Conservation (phyloP, 2,888 invertebrate species). For the Dinocampus coccinellae region DNA sequence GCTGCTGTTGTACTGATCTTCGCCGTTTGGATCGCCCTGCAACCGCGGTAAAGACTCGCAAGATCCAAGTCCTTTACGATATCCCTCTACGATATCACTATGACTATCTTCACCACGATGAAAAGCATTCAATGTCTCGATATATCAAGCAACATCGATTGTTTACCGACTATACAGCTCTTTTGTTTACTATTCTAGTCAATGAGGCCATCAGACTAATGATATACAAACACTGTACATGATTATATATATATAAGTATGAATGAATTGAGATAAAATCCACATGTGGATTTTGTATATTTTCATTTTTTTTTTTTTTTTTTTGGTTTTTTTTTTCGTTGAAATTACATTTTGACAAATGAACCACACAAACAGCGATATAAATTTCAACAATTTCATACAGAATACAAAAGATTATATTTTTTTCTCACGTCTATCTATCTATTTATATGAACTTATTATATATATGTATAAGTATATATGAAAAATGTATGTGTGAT, state of each 20-base stretch:
- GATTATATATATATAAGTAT: too few species aligned
- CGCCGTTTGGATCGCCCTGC: slow-evolving; percentile 11
- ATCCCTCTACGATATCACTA: slow-evolving; percentile 15
- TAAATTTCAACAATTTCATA: too few species aligned
- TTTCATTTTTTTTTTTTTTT: too few species aligned
- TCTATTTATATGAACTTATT: too few species aligned
- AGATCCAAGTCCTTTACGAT: slow-evolving; percentile 18
- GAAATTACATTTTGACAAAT: too few species aligned
- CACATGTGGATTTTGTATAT: too few species aligned
- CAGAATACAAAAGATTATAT: too few species aligned
- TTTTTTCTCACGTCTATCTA: too few species aligned
- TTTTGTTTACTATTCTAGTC: not conserved
- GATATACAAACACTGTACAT: not conserved
- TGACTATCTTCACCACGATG: slow-evolving; percentile 11
- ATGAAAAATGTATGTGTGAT: not conserved
- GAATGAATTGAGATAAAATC: too few species aligned
- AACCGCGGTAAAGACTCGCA: slow-evolving; percentile 6
- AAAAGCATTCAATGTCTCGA: slow-evolving; percentile 6
- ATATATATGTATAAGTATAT: too few species aligned
- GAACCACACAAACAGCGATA: too few species aligned
- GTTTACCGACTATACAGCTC: not conserved
- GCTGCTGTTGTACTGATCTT: slow-evolving; percentile 30
- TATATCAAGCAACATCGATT: slow-evolving; percentile 7
- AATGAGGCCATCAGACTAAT: not conserved
- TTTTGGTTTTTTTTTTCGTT: too few species aligned